Conservation (phyloP, 2,113 vertebrate species). For the Malaclemys terrapin region DNA sequence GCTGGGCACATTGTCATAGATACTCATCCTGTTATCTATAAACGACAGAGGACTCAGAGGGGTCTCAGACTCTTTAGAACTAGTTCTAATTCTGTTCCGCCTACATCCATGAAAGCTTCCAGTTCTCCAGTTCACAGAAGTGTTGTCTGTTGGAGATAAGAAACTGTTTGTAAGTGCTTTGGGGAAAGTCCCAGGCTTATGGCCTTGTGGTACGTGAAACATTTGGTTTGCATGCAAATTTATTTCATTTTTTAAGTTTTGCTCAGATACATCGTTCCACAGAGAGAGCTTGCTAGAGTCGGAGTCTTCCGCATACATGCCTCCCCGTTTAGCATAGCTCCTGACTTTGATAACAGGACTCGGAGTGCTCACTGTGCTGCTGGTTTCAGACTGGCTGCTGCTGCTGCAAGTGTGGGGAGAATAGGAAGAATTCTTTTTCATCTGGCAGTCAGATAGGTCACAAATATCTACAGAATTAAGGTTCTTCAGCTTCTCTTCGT, state of each 20-base stretch:
- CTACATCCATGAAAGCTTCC: conserved; percentile 88
- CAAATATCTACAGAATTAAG: conserved; percentile 75
- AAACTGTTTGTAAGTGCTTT: conserved; percentile 79
- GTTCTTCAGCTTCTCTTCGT: conserved; percentile 77
- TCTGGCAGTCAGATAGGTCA: conserved; percentile 64
- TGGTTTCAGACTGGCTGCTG: conserved; percentile 82
- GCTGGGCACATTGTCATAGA: conserved; percentile 90
- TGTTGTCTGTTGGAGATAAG: conserved; percentile 67
- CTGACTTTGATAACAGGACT: conserved; percentile 56
- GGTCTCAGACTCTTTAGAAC: conserved; percentile 59
- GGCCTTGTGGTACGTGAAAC: conserved; percentile 86
- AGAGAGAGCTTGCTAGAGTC: conserved; percentile 45
- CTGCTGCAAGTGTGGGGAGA: conserved; percentile 70
- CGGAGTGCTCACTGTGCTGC: conserved; percentile 82
- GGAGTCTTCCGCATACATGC: conserved; percentile 1
- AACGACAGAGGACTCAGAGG: conserved; percentile 18
- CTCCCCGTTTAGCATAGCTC: conserved; percentile 51
- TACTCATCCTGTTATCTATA: conserved; percentile 80
- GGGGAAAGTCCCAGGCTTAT: conserved; percentile 92
- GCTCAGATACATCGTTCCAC: conserved; percentile 45
- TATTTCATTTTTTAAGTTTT: conserved; percentile 69
- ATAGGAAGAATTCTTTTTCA: conserved; percentile 70
- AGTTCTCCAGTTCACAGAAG: conserved; percentile 86
- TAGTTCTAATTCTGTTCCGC: conserved; percentile 53
- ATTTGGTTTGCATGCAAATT: conserved; percentile 64